Evolutionary conservation across 2,888 invertebrate genomes (phyloP).

Genomic region (Lasioglossum pauxillum): DNA sequence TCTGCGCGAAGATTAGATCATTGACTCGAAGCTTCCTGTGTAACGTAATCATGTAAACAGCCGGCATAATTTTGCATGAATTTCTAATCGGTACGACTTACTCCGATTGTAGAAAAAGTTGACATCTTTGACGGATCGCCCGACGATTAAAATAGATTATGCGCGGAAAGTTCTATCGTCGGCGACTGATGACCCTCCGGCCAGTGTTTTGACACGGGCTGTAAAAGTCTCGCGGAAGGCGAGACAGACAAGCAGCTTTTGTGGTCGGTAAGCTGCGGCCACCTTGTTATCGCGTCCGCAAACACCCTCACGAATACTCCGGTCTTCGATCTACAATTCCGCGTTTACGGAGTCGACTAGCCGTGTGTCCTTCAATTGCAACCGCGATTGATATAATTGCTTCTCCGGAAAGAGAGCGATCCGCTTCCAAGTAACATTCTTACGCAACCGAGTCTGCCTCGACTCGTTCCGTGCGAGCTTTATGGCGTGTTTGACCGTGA

Average conservation of each 20-base stretch:
- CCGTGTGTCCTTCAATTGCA: constrained; percentile 26
- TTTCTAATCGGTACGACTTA: neutral
- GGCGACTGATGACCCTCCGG: neutral
- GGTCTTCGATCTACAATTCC: constrained; percentile 39
- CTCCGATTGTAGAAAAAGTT: neutral
- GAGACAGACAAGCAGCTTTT: constrained; percentile 53
- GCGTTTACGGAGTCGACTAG: constrained; percentile 1
- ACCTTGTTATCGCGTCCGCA: constrained; percentile 67
- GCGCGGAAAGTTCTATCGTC: constrained; percentile 30
- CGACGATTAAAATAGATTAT: constrained; percentile 49
- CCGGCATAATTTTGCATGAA: neutral
- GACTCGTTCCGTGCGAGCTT: neutral
- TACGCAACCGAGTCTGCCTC: constrained; percentile 20
- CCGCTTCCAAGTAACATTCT: constrained; percentile 16
- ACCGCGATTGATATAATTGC: constrained; percentile 39
- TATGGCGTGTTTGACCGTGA: neutral
- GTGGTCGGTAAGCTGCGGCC: constrained; percentile 54
- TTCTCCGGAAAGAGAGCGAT: constrained; percentile 10
- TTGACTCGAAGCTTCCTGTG: neutral
- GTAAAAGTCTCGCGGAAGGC: constrained; percentile 44
- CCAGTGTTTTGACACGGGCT: constrained; percentile 44
- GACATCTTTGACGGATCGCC: constrained; percentile 25
- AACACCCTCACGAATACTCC: constrained; percentile 69
- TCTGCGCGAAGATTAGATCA: neutral
- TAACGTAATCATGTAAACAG: neutral